Evolutionary conservation across 2,888 invertebrate species (phyloP), one percentile per base, ranked within the genome.

Genomic region (Drosophila merina): DNA sequence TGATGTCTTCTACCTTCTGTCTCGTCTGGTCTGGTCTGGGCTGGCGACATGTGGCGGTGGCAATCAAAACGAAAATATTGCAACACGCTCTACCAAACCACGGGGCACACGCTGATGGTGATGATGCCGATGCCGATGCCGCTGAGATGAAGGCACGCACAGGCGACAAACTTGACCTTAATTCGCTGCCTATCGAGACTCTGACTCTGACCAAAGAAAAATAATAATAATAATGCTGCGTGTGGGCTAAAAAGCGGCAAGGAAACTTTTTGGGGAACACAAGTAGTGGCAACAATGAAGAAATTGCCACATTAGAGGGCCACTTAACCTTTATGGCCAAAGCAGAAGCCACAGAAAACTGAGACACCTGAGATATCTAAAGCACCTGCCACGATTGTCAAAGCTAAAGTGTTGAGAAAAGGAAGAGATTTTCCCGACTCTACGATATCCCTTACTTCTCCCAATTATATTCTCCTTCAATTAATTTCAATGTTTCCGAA

Each of bases 111-210:
- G 20, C 20, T 20, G 20, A 57, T 45, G 44, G 55, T 38, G 38
- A 40, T n/a, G 30, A 47, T 10, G 20, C 20, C 20, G 30, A 47
- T 10, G 20, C 20, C 20, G 52, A 56, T 38, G 12, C 33, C 67
- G 49, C 49, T 49, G 25, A 56, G 47, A 33, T 26, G 74, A 57
- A 75, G 67, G 63, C 77, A 71, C 67, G 71, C 75, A 77, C 63
- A 57, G 60, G 70, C 70, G 62, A 67, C 77, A 79, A 81, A 77
- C 77, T 78, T 78, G 82, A 78, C 82, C 77, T 79, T 78, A 77
- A 82, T 78, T 79, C 79, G 72, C 60, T 33, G 60, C 76, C 72
- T 64, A 68, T 58, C 63, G 76, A 31, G 40, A 47, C 47, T 56
- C 52, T 51, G 75, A 48, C 75, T 71, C 63, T 66, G 10, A 42